Percentiles rank a stretch among this genome's conserved stretches.
These are phyloP conservation scores for Myrmecobius fasciatus DNA, from an alignment of 2,113 vertebrate genomes.

Conservation along the genomic window DNA sequence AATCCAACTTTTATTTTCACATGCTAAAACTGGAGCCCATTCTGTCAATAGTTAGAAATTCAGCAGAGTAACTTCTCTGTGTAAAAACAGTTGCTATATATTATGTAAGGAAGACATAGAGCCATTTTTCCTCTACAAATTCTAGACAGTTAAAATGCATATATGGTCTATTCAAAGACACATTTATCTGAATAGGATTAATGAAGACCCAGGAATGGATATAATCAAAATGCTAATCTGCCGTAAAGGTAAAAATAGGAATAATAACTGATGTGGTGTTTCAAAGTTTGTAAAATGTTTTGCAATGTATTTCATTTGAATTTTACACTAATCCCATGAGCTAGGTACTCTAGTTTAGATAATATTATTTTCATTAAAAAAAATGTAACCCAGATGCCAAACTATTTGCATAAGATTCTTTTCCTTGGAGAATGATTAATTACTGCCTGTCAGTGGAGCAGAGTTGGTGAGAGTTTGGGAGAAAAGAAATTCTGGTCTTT, in stretches of 20 bases:
- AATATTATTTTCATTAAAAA: not conserved
- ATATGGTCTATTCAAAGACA: not conserved
- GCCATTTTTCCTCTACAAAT: not conserved
- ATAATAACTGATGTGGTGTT: not conserved
- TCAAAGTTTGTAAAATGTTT: not conserved
- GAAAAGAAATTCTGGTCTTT: not conserved
- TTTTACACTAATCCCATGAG: not conserved
- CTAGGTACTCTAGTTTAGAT: not conserved
- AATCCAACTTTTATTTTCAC: not conserved
- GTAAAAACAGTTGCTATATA: not conserved
- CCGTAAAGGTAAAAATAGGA: not conserved
- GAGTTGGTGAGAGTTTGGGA: not conserved
- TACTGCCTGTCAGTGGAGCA: not conserved
- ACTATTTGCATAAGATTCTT: not conserved
- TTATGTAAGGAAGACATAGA: not conserved
- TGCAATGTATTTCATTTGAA: not conserved
- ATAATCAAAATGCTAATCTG: not conserved
- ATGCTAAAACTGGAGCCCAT: not conserved
- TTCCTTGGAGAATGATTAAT: not conserved
- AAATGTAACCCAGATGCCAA: not conserved
- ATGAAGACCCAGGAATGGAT: constrained; percentile 43
- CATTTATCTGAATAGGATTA: constrained; percentile 39
- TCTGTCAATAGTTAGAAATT: too few species aligned
- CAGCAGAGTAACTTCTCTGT: not conserved
- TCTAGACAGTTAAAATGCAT: not conserved